A percentile compares a stretch with the other conserved stretches of the same genome.
phyloP scores from a whole-genome alignment of 2,113 vertebrate genomes.

The Microcebus griseorufus region DNA sequence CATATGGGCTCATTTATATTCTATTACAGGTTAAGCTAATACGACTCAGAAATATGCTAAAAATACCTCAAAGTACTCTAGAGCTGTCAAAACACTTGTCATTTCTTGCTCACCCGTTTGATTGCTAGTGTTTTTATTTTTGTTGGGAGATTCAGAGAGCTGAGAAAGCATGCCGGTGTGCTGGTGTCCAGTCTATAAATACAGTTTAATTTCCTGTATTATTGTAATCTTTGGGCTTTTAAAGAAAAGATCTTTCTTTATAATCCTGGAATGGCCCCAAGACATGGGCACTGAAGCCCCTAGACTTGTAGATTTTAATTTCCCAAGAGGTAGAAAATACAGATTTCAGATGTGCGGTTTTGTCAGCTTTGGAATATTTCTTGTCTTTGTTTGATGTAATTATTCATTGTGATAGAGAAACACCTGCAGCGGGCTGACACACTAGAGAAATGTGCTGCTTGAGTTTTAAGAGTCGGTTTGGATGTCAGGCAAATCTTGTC shows the following conservation, averaged over 20 bases:
- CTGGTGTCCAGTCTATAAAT: slow-evolving; percentile 69
- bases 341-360: slow-evolving; percentile 65
- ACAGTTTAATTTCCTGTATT: slow-evolving; percentile 69
- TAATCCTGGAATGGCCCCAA: slow-evolving; percentile 72
- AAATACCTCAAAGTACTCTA: slow-evolving; percentile 88
- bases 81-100: slow-evolving; percentile 86
- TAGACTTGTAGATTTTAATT: slow-evolving; percentile 76
- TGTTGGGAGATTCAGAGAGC: slow-evolving; percentile 79
- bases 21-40: slow-evolving; percentile 92
- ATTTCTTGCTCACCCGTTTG: slow-evolving; percentile 83
- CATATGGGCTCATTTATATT: slow-evolving; percentile 92
- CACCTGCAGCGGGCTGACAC: neutral
- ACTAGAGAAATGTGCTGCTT: neutral
- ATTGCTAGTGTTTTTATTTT: slow-evolving; percentile 85
- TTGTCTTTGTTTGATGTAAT: slow-evolving; percentile 72
- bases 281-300: slow-evolving; percentile 72
- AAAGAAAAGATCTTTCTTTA: slow-evolving; percentile 67
- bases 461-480: neutral
- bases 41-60: slow-evolving; percentile 87
- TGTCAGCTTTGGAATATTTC: slow-evolving; percentile 69
- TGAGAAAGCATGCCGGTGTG: slow-evolving; percentile 62
- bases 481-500: slow-evolving; percentile 42
- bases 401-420: slow-evolving; percentile 70
- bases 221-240: slow-evolving; percentile 11
- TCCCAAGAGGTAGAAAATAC: slow-evolving; percentile 67